phyloP scores from a whole-genome alignment of 2,888 invertebrate species.

The Cheilosia scutellata region DNA sequence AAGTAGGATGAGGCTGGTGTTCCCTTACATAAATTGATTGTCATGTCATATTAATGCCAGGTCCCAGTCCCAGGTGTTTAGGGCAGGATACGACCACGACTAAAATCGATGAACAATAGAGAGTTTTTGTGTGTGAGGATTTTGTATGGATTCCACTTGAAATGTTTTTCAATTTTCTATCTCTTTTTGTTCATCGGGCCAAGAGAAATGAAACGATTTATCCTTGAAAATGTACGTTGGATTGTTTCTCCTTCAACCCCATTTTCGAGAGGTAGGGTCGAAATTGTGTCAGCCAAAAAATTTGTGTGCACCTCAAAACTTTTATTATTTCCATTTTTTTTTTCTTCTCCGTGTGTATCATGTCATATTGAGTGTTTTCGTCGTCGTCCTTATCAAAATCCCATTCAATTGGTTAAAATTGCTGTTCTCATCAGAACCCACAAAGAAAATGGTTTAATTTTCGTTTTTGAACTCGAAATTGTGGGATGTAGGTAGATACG shows the following conservation, averaged over 20 bases:
- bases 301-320: neutral
- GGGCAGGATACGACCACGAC: constrained; percentile 7
- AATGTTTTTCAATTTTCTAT: neutral
- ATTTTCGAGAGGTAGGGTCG: constrained; percentile 7
- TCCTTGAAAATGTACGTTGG: constrained; percentile 6
- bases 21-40: constrained; percentile 66
- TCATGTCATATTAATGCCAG: constrained; percentile 62
- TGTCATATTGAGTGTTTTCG: neutral
- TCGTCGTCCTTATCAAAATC: constrained; percentile 49
- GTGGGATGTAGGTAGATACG: neutral
- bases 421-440: constrained; percentile 39
- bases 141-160: neutral
- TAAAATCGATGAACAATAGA: constrained; percentile 47
- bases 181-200: constrained; percentile 11
- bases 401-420: constrained; percentile 58
- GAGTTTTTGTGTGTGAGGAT: neutral
- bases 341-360: constrained; percentile 20
- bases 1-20: constrained; percentile 40
- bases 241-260: constrained; percentile 6
- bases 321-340: constrained; percentile 29
- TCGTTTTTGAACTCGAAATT: constrained; percentile 29
- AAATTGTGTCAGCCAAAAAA: constrained; percentile 13
- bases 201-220: constrained; percentile 34
- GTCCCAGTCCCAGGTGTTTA: constrained; percentile 37
- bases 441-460: constrained; percentile 62